These are phyloP conservation scores for Platyscapa corneri DNA, from an alignment of 1,140 invertebrate genomes.

Conservation along the genomic window DNA sequence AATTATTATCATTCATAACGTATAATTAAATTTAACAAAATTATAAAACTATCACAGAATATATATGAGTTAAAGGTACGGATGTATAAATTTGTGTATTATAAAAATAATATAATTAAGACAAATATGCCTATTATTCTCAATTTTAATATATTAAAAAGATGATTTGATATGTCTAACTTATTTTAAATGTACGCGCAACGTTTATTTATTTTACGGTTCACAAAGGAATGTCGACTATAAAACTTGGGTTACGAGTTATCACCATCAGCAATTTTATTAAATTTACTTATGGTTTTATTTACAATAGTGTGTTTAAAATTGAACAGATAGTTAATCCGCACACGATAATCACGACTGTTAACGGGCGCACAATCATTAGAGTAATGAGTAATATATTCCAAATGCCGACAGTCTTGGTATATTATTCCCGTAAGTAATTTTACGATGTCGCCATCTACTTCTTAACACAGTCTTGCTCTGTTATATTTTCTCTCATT, in stretches of 20 bases:
- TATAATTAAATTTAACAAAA: background rate
- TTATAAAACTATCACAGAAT: conserved; percentile 2
- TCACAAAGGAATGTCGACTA: background rate
- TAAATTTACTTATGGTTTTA: background rate
- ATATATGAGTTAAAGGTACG: background rate
- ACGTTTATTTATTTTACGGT: background rate
- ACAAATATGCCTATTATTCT: background rate
- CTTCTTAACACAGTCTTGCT: conserved; percentile 1
- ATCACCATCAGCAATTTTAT: background rate
- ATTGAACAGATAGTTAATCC: background rate
- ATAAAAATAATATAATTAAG: background rate
- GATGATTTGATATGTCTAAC: background rate
- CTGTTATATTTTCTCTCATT: background rate
- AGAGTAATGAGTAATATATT: conserved; percentile 33
- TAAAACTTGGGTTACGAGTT: background rate
- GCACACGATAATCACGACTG: conserved; percentile 26
- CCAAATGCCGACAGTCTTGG: background rate
- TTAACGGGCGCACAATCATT: conserved; percentile 21
- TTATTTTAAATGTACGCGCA: background rate
- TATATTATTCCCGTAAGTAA: conserved; percentile 9
- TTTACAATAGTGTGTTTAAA: conserved; percentile 1
- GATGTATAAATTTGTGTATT: background rate
- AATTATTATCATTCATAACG: conserved; percentile 27
- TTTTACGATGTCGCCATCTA: conserved; percentile 46
- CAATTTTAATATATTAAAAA: background rate